phyloP scores from a whole-genome alignment of 2,797 vertebrate species.

The Phoebastria nigripes region DNA sequence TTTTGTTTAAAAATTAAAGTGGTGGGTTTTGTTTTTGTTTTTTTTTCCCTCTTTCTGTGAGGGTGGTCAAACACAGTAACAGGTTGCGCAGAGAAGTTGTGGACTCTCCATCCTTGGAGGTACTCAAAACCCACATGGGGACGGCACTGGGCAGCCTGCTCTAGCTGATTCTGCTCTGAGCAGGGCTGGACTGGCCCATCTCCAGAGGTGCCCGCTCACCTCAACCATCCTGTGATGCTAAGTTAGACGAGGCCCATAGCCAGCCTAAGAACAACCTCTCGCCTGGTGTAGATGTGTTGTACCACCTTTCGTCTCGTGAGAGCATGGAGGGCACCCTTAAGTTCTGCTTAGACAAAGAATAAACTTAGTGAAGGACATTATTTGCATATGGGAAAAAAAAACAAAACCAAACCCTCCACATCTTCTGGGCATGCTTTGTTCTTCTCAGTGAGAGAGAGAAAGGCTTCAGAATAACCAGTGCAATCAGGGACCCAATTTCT shows the following conservation, averaged over 20 bases:
- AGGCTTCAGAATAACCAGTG: not conserved
- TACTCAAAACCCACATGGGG: not conserved
- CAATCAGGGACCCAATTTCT: not conserved
- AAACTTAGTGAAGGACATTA: not conserved
- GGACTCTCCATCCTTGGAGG: not conserved
- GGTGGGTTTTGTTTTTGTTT: not conserved
- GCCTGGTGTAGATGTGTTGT: not conserved
- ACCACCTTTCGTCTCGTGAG: not conserved
- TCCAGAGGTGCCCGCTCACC: not conserved
- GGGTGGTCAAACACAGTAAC: not conserved
- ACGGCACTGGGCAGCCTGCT: not conserved
- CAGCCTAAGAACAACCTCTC: not conserved
- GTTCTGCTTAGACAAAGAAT: not conserved
- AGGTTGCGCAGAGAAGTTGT: not conserved
- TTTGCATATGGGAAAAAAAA: not conserved
- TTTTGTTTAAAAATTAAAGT: not conserved
- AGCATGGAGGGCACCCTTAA: not conserved
- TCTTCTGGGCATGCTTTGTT: not conserved
- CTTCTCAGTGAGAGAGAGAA: not conserved
- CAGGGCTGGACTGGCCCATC: not conserved
- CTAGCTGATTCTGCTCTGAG: not conserved
- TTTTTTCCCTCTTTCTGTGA: not conserved
- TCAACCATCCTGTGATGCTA: not conserved
- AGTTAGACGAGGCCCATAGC: not conserved
- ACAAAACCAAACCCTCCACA: not conserved